A percentile compares a stretch with the other conserved stretches of the same genome.
phyloP scores from a whole-genome alignment of 2,113 vertebrate species.

The Tragelaphus strepsiceros region DNA sequence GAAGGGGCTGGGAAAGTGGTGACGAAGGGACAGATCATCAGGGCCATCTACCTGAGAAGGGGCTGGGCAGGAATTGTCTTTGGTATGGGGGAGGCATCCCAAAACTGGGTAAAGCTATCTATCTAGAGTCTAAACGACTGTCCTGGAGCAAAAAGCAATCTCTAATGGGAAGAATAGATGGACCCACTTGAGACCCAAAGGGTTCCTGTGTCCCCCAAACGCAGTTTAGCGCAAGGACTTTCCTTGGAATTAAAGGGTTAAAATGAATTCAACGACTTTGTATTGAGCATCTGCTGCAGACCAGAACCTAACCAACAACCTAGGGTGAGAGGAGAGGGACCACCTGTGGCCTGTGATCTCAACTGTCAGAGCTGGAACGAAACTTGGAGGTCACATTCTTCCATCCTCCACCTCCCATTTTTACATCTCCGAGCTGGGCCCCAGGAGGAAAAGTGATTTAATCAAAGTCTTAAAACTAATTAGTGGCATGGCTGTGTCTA shows the following conservation, averaged over 20 bases:
- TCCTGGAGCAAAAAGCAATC: neutral
- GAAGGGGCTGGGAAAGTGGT: neutral
- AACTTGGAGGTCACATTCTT: conserved; percentile 17
- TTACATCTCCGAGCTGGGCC: neutral
- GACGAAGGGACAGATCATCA: neutral
- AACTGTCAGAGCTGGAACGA: neutral
- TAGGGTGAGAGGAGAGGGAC: neutral
- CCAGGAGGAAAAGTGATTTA: conserved; percentile 52
- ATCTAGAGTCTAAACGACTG: neutral
- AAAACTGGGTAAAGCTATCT: neutral
- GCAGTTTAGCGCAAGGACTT: neutral
- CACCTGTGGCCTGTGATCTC: neutral
- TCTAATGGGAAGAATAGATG: neutral
- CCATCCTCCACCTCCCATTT: neutral
- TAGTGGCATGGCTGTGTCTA: conserved; percentile 2
- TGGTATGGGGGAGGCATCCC: neutral
- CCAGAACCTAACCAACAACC: neutral
- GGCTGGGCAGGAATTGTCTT: neutral
- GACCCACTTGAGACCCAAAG: conserved; percentile 14
- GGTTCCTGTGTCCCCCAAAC: neutral
- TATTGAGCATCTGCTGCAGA: neutral
- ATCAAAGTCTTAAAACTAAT: conserved; percentile 40
- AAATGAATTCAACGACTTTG: neutral
- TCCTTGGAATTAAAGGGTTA: neutral
- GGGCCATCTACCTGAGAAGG: neutral